Percentiles rank a stretch among this genome's conserved stretches.
Conservation (phyloP, 2,113 vertebrate genomes). For the Bujurquina vittata region DNA sequence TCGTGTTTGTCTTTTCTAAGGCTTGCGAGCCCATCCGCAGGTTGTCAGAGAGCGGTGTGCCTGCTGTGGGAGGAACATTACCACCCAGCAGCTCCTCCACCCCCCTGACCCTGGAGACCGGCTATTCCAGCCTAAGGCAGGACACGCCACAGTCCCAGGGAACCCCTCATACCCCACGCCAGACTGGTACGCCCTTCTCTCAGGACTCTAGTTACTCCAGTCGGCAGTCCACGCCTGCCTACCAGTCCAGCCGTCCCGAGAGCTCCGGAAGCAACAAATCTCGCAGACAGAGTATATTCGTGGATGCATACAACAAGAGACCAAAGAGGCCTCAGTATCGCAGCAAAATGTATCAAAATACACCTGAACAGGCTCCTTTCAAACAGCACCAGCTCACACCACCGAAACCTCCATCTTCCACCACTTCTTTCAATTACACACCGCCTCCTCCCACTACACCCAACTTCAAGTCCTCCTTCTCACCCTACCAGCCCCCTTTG, state of each 20-base stretch:
- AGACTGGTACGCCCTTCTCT: slow-evolving; percentile 90
- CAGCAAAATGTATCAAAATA: slow-evolving; percentile 79
- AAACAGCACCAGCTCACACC: slow-evolving; percentile 88
- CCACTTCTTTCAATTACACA: slow-evolving; percentile 77
- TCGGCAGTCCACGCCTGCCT: slow-evolving; percentile 92
- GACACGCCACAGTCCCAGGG: slow-evolving; percentile 94
- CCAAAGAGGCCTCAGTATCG: slow-evolving; percentile 85
- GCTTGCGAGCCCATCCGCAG: slow-evolving; percentile 86
- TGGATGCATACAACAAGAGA: slow-evolving; percentile 94
- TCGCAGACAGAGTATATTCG: slow-evolving; percentile 92
- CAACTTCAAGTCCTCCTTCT: slow-evolving; percentile 89
- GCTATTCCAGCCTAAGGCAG: slow-evolving; percentile 93
- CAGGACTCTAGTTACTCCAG: slow-evolving; percentile 97
- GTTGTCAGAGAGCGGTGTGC: slow-evolving; percentile 82
- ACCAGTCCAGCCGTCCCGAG: slow-evolving; percentile 86
- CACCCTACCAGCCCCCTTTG: slow-evolving; percentile 88
- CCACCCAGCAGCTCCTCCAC: slow-evolving; percentile 90
- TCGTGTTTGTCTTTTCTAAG: slow-evolving; percentile 49
- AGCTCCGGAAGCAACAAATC: slow-evolving; percentile 87
- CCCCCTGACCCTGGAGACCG: slow-evolving; percentile 93
- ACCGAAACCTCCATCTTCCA: slow-evolving; percentile 73
- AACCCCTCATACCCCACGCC: slow-evolving; percentile 90
- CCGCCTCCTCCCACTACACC: slow-evolving; percentile 83
- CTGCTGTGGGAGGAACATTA: slow-evolving; percentile 78
- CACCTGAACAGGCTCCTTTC: slow-evolving; percentile 82